Evolutionary conservation across 2,888 invertebrate genomes (phyloP).

Genomic region (Acronicta aceris): DNA sequence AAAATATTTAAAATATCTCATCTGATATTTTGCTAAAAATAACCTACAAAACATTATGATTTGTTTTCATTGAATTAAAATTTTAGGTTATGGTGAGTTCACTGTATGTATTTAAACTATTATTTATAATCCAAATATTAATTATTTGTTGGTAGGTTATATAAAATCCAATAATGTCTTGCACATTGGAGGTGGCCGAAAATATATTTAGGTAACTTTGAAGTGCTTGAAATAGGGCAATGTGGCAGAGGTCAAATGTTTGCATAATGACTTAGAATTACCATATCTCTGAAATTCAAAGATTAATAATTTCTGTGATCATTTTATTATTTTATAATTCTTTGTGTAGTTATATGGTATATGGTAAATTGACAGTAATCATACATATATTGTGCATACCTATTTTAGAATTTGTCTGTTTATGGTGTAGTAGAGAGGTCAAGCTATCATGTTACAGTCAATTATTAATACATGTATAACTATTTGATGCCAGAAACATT

Average conservation of each 20-base stretch:
- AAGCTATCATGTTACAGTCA: too few relatives aligned
- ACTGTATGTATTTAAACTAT: background rate
- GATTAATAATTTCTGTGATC: background rate
- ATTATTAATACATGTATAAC: too few relatives aligned
- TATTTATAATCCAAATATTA: background rate
- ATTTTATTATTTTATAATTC: constrained; percentile 4
- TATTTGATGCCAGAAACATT: too few relatives aligned
- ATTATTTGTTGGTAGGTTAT: background rate
- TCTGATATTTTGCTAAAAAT: constrained; percentile 2
- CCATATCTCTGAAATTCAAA: background rate
- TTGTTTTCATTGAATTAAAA: constrained; percentile 24
- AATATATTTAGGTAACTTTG: background rate
- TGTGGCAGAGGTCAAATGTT: constrained; percentile 36
- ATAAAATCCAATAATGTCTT: background rate
- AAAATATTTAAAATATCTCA: too few relatives aligned
- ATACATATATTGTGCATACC: background rate
- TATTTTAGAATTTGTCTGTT: background rate
- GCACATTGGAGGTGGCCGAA: too few relatives aligned
- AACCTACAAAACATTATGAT: constrained; percentile 37
- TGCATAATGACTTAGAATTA: constrained; percentile 19
- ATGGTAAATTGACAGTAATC: background rate
- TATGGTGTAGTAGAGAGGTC: background rate
- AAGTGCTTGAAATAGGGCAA: constrained; percentile 6
- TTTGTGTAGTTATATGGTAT: too few relatives aligned
- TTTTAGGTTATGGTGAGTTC: constrained; percentile 34